Evolutionary conservation across 1,140 invertebrate genomes (phyloP).

Genomic region (Megalonaias nervosa): DNA sequence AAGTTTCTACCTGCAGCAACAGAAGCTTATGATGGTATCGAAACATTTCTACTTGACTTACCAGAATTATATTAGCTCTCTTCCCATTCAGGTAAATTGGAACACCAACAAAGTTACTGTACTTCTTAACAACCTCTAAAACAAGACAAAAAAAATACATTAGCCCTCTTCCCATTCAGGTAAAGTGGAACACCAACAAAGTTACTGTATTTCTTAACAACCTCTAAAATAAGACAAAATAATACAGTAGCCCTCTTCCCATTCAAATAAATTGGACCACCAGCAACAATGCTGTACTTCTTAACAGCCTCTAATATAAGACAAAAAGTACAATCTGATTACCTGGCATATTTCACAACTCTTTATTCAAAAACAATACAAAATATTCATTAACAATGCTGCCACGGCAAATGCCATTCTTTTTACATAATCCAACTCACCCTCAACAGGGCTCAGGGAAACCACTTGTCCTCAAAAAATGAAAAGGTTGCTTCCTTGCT

Average conservation of each 20-base stretch:
- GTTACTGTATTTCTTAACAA: constrained; percentile 97
- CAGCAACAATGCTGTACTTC: constrained; percentile 98
- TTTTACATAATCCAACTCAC: no score
- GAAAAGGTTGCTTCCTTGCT: no score
- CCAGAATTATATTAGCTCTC: constrained; percentile 87
- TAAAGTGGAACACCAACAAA: constrained; percentile 89
- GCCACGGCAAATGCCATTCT: no score
- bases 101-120: constrained; percentile 97
- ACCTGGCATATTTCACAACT: no score
- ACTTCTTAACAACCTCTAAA: constrained; percentile 91
- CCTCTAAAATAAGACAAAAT: constrained; percentile 73
- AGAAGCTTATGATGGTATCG: no score
- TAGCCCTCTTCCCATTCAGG: constrained; percentile 35
- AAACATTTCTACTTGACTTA: constrained; percentile 56
- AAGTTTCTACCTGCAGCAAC: no score
- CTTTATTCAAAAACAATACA: no score
- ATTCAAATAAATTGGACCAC: constrained; percentile 77
- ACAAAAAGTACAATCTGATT: no score
- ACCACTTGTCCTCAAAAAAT: no score
- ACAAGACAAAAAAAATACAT: constrained; percentile 4
- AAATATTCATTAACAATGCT: no score
- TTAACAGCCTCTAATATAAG: constrained; percentile 83
- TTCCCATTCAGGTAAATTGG: constrained; percentile 94
- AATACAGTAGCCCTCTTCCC: constrained; percentile 16
- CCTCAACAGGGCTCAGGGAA: no score